Evolutionary conservation across 2,797 vertebrate genomes (phyloP), one percentile per base, ranked within the genome.

Genomic region (Melanotaenia trifasciata): DNA sequence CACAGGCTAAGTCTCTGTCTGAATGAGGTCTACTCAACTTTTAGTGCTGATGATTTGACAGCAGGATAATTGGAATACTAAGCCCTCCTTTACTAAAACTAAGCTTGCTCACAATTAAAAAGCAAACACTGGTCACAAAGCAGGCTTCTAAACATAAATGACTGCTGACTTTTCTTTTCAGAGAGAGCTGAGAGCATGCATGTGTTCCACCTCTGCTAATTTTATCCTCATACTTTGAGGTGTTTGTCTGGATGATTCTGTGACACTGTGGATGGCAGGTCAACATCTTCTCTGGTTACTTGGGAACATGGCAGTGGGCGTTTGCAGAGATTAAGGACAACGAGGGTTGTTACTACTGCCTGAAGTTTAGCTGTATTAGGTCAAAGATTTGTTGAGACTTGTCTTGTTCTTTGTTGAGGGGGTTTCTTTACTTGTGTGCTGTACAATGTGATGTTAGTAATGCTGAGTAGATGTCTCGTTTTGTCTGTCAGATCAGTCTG

Each of bases 41-140:
- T 85, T 67, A 79, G 83, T 72, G 71, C 70, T 45, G 66, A 67
- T 66, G 59, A 70, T 80, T 78, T 86, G 82, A 84, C 86, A 78
- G 72, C 60, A 51, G 70, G 70, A 65, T 63, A 70, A 86, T 85
- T 87, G 81, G 79, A 57, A 8, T 20, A 18, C 59, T 76, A 33
- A 51, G 20, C 50, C 51, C 36, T 67, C 40, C 43, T 59, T 81
- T 72, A 71, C 61, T 78, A 51, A 18, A 24, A 0, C 70, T 76
- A 61, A 1, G 24, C 62, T 74, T 10, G 28, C 53, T 59, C 56
- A 67, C 79, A 71, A 22, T 76, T 79, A 78, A 63, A 84, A 80
- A 65, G 26, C 71, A 68, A 62, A 60, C 62, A 30, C 64, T 65
- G 35, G 78, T 79, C 64, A 45, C 35, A 47, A 26, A 58, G 59